Conservation (phyloP, 2,797 vertebrate species). For the Valencia hispanica region DNA sequence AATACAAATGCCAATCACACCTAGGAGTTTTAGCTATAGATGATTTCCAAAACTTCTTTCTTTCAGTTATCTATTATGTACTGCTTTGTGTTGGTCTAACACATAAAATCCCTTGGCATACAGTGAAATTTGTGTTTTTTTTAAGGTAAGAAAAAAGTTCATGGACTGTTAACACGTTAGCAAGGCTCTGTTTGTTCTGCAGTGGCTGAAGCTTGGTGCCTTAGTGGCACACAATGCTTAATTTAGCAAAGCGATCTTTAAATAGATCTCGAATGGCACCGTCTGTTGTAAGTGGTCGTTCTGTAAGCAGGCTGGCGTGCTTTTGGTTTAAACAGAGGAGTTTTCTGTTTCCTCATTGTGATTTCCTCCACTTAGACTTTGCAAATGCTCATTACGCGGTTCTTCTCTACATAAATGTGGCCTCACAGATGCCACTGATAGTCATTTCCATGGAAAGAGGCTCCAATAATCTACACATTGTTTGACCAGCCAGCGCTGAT, state of each 20-base stretch:
- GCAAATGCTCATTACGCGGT: constrained; percentile 21
- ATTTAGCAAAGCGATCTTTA: constrained; percentile 31
- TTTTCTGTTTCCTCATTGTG: constrained; percentile 22
- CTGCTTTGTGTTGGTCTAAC: not conserved
- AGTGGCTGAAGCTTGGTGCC: not conserved
- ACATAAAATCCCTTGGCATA: not conserved
- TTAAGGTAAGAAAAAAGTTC: not conserved
- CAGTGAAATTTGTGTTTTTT: not conserved
- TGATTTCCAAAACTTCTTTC: not conserved
- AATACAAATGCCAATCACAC: not conserved
- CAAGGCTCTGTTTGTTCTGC: constrained; percentile 7
- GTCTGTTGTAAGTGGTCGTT: constrained; percentile 15
- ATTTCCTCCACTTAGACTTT: constrained; percentile 8
- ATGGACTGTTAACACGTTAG: not conserved
- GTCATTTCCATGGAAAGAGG: not conserved
- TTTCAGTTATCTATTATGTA: not conserved
- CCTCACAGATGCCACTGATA: constrained; percentile 17
- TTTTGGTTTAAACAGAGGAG: constrained; percentile 21
- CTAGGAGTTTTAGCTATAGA: not conserved
- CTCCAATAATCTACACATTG: constrained; percentile 9
- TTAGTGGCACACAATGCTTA: constrained; percentile 28
- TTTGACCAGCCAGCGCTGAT: constrained; percentile 16
- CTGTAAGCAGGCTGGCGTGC: constrained; percentile 24
- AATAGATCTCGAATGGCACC: constrained; percentile 32
- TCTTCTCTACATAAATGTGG: constrained; percentile 9